A percentile compares a stretch with the other conserved stretches of the same genome.
Conservation (phyloP, 2,113 vertebrate species). For the Speoplatyrhinus poulsoni region DNA sequence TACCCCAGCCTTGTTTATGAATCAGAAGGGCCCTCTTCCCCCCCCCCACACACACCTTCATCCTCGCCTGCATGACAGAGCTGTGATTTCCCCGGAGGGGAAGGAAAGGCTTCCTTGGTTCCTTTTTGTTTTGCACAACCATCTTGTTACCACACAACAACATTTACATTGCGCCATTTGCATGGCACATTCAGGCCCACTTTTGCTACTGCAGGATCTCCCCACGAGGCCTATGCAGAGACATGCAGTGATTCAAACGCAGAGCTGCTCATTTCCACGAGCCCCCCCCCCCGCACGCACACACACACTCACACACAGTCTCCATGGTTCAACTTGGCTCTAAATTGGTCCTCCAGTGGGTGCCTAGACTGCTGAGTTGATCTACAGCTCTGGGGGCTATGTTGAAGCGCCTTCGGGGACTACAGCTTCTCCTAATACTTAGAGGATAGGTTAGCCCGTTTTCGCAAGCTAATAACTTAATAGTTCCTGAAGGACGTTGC, state of each 20-base stretch:
- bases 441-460: conserved; percentile 43
- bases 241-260: conserved; percentile 58
- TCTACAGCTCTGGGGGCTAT: conserved; percentile 53
- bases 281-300: conserved; percentile 2
- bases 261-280: conserved; percentile 53
- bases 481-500: conserved; percentile 53
- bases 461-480: conserved; percentile 73
- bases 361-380: conserved; percentile 41
- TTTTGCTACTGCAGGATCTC: conserved; percentile 7
- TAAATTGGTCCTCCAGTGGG: conserved; percentile 58
- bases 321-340: conserved; percentile 46
- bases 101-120: conserved; percentile 35
- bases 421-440: conserved; percentile 20
- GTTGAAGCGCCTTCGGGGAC: conserved; percentile 37
- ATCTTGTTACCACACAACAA: conserved; percentile 44
- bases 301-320: neutral
- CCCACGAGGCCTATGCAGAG: conserved; percentile 5
- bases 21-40: conserved; percentile 31
- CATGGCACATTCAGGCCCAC: conserved; percentile 53
- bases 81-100: conserved; percentile 48
- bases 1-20: conserved; percentile 52
- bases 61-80: conserved; percentile 11
- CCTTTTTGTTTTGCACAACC: conserved; percentile 38
- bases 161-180: conserved; percentile 52
- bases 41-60: conserved; percentile 14